These are phyloP conservation scores for Andinoacara biseriatus DNA, from an alignment of 2,113 vertebrate species.

Conservation along the genomic window DNA sequence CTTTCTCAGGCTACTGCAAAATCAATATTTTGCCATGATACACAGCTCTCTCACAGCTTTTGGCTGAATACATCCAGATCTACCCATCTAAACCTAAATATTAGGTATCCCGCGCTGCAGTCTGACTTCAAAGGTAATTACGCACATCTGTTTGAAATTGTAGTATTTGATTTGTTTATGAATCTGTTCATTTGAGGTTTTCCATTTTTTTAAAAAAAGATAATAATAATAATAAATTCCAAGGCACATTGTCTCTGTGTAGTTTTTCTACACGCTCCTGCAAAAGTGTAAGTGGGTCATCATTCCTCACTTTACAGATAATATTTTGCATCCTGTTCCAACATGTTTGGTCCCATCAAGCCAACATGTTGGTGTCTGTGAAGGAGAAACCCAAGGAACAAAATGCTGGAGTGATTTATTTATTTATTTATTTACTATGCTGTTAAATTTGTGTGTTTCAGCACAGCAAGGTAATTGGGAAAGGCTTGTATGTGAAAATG, in stretches of 20 bases:
- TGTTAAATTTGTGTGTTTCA: constrained; percentile 51
- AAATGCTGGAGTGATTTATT: constrained; percentile 37
- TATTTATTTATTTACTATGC: constrained; percentile 6
- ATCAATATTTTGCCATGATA: constrained; percentile 70
- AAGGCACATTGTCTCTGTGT: background rate
- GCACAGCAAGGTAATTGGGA: constrained; percentile 38
- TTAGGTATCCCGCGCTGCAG: constrained; percentile 19
- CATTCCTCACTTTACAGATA: constrained; percentile 40
- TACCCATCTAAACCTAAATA: constrained; percentile 56
- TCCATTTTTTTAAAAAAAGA: constrained; percentile 3
- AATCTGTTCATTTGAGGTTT: constrained; percentile 31
- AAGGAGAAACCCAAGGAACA: constrained; percentile 1
- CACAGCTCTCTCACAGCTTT: constrained; percentile 34
- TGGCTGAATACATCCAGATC: constrained; percentile 34
- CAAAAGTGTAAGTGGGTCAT: constrained; percentile 30
- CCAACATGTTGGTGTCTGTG: constrained; percentile 37
- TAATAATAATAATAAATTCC: background rate
- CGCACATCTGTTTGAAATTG: constrained; percentile 50
- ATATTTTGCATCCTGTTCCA: constrained; percentile 49
- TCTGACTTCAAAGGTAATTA: constrained; percentile 27
- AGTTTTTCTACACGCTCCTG: constrained; percentile 13
- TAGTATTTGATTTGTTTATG: constrained; percentile 71
- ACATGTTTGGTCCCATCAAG: constrained; percentile 41
- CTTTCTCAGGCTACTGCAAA: constrained; percentile 64
- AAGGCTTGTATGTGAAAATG: constrained; percentile 28